Evolutionary conservation across 2,888 invertebrate species (phyloP).

Genomic region (Tromatobia lineatoria): DNA sequence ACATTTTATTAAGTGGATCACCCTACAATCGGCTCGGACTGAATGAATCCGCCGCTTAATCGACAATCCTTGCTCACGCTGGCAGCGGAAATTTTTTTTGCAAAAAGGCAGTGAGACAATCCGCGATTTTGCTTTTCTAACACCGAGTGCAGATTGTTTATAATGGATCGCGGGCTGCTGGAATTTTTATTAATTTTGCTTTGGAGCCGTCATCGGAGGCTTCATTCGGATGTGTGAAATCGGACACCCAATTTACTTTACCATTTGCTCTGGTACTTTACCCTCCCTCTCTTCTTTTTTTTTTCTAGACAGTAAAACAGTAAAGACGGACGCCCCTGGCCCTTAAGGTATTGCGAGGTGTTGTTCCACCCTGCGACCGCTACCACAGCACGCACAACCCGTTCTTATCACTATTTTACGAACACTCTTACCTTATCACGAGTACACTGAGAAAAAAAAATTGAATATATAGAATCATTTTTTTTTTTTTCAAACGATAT

Average conservation of each 20-base stretch:
- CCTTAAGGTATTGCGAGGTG: slow-evolving; percentile 46
- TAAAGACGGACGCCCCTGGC: slow-evolving; percentile 65
- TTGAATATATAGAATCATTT: too few species aligned
- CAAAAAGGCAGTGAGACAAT: background rate
- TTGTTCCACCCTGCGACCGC: background rate
- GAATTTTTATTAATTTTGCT: slow-evolving; percentile 37
- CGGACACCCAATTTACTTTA: background rate
- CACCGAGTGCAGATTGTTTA: slow-evolving; percentile 2
- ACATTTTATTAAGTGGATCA: background rate
- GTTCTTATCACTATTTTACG: slow-evolving; percentile 9
- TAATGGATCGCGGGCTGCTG: slow-evolving; percentile 9
- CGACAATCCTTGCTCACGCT: background rate
- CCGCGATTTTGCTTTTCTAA: slow-evolving; percentile 17
- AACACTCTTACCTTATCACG: slow-evolving; percentile 1
- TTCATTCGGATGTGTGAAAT: slow-evolving; percentile 42
- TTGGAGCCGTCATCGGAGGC: slow-evolving; percentile 43
- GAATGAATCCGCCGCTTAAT: slow-evolving; percentile 4
- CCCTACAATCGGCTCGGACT: background rate
- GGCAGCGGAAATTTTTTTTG: background rate
- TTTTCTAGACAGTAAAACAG: slow-evolving; percentile 69
- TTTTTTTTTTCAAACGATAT: too few species aligned
- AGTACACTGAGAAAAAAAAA: background rate
- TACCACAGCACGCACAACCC: background rate
- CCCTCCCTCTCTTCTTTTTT: slow-evolving; percentile 48
- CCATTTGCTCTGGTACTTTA: slow-evolving; percentile 27